Evolutionary conservation across 2,113 vertebrate species (phyloP), one percentile per base, ranked within the genome.

Genomic region (Rousettus leschenaultii): DNA sequence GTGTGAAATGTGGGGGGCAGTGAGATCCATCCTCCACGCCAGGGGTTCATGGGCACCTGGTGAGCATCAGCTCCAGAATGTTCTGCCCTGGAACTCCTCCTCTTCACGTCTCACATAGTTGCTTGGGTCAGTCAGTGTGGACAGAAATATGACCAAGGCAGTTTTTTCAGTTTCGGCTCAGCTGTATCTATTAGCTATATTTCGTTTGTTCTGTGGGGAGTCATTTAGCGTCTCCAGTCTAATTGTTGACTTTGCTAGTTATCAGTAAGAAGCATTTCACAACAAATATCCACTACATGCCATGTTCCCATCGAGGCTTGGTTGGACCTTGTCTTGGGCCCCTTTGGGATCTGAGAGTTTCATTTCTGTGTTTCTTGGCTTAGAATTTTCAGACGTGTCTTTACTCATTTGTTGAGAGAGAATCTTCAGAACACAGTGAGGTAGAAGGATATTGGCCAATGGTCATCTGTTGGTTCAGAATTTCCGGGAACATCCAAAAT

Each of bases 291-390:
- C 83, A n/a, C 51, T 24, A 45, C 70, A 8, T 38, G 80, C 24
- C 71, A 0, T 38, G 85, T 74, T 94, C 12, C 28, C 75, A 28
- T 91, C 43, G 61, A 79, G 35, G 75, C 84, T 95, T 80, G 43
- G 51, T 61, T 24, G 45, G 30, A 79, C 35, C 78, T 75, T 65
- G 61, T 40, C 74, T 92, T 43, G n/a, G 48, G 59, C 24, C 45
- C 65, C 61, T 63, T 85, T 88, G 94, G 91, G 89, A 95, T 38
- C 85, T 86, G 43, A 96, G 45, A 19, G n/a, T 94, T 96, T 92
- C 24, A 26, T 94, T 95, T 97, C 73, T 93, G 88, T 96, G 77
- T 95, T 93, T 93, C 43, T 95, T 98, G 96, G 93, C 88, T 93
- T 89, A 28, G 57, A 78, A 63, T 86, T 92, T 91, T 88, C 77